These are phyloP conservation scores for Poeciliopsis infans DNA, from an alignment of 2,797 vertebrate species.

Conservation along the genomic window DNA sequence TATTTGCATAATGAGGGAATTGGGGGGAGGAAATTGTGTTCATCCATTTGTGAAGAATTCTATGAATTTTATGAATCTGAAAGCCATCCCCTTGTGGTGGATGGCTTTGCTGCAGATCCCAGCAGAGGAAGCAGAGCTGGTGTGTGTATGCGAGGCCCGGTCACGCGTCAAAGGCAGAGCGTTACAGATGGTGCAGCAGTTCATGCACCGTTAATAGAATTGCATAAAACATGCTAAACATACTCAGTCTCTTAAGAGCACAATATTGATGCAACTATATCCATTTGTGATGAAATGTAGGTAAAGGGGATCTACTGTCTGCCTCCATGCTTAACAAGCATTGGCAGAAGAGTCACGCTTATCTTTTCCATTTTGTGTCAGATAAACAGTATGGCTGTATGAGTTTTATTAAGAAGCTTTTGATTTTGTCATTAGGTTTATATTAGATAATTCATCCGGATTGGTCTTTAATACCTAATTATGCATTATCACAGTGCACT, in stretches of 20 bases:
- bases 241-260: conserved; percentile 13
- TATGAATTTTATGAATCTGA: conserved; percentile 98
- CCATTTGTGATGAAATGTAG: conserved; percentile 28
- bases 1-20: conserved; percentile 99
- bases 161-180: conserved; percentile 73
- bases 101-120: conserved; percentile 93
- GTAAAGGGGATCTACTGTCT: conserved; percentile 35
- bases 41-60: conserved; percentile 99
- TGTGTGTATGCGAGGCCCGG: conserved; percentile 80
- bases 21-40: conserved; percentile 99
- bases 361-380: conserved; percentile 65
- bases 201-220: conserved; percentile 10
- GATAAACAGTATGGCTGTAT: conserved; percentile 73
- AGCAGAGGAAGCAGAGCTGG: conserved; percentile 84
- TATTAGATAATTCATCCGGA: conserved; percentile 79
- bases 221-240: background rate
- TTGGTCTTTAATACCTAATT: conserved; percentile 78
- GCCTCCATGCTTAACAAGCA: conserved; percentile 51
- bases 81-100: conserved; percentile 90
- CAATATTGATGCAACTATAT: conserved; percentile 16
- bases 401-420: conserved; percentile 77
- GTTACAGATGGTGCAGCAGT: conserved; percentile 26
- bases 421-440: conserved; percentile 80
- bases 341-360: conserved; percentile 33
- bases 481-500: conserved; percentile 78